phyloP scores from a whole-genome alignment of 1,140 invertebrate species.

The Saxidomus purpurata region DNA sequence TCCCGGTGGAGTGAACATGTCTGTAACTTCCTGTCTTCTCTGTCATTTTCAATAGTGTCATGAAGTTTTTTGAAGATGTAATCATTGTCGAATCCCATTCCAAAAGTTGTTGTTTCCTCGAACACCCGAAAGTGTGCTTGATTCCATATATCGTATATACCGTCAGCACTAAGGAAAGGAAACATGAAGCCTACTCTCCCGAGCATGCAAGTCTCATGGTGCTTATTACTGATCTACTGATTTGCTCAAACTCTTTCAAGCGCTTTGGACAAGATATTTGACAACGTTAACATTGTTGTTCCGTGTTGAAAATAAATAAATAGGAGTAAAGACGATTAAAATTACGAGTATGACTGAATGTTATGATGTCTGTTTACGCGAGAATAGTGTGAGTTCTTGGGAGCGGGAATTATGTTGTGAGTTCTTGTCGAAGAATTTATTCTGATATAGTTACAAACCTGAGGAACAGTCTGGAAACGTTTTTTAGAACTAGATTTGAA shows the following conservation, averaged over 20 bases:
- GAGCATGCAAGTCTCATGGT: neutral
- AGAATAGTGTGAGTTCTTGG: too few relatives aligned
- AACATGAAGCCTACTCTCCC: neutral
- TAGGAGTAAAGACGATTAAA: too few relatives aligned
- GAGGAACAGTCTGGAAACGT: too few relatives aligned
- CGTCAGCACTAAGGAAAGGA: neutral
- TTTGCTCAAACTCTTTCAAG: neutral
- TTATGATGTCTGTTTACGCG: too few relatives aligned
- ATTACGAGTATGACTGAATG: too few relatives aligned
- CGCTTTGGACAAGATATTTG: neutral
- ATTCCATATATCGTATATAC: neutral
- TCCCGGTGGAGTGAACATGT: constrained; percentile 9
- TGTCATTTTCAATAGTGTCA: neutral
- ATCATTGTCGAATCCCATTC: neutral
- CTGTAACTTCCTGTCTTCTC: neutral
- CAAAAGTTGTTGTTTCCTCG: constrained; percentile 27
- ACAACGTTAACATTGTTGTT: too few relatives aligned
- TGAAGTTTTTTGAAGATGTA: neutral
- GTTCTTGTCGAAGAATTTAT: too few relatives aligned
- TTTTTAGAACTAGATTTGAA: too few relatives aligned
- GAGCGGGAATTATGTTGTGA: too few relatives aligned
- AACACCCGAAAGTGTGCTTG: neutral
- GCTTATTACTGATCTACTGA: neutral
- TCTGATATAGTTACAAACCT: too few relatives aligned
- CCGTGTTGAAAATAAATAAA: too few relatives aligned